Conservation (phyloP, 2,797 vertebrate species). For the Erethizon dorsatum region DNA sequence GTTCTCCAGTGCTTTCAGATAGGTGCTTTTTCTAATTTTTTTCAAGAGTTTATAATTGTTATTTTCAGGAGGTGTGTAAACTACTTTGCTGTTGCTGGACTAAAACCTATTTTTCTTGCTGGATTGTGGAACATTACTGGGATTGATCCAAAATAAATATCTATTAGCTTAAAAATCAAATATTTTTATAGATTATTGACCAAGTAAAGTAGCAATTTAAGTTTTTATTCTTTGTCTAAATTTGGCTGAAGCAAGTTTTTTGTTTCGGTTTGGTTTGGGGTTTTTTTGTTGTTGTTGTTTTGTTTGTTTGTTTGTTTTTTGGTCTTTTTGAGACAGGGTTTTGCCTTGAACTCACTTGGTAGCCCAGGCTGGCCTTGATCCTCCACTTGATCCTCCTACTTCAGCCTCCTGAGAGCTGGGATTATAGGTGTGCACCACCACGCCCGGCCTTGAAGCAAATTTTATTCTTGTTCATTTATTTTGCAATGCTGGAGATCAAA, state of each 20-base stretch:
- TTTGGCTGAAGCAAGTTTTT: neutral
- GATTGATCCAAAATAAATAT: neutral
- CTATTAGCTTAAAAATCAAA: conserved; percentile 30
- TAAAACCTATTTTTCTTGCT: neutral
- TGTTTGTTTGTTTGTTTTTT: neutral
- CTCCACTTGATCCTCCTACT: neutral
- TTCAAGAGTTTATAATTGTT: conserved; percentile 34
- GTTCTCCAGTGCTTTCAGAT: neutral
- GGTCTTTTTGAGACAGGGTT: neutral
- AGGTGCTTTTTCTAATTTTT: conserved; percentile 42
- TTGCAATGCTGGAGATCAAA: neutral
- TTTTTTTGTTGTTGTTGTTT: neutral
- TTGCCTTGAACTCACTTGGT: neutral
- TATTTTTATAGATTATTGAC: conserved; percentile 11
- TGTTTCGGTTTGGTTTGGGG: neutral
- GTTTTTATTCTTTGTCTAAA: conserved; percentile 23
- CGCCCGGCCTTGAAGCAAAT: neutral
- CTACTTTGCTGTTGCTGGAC: neutral
- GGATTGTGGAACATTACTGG: conserved; percentile 16
- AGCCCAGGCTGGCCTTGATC: no score
- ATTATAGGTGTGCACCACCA: neutral
- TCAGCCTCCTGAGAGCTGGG: neutral
- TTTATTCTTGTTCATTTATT: neutral
- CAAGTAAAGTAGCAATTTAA: conserved; percentile 20
- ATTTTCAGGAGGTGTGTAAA: neutral